phyloP scores from a whole-genome alignment of 1,140 invertebrate genomes.

The Mercenaria mercenaria region DNA sequence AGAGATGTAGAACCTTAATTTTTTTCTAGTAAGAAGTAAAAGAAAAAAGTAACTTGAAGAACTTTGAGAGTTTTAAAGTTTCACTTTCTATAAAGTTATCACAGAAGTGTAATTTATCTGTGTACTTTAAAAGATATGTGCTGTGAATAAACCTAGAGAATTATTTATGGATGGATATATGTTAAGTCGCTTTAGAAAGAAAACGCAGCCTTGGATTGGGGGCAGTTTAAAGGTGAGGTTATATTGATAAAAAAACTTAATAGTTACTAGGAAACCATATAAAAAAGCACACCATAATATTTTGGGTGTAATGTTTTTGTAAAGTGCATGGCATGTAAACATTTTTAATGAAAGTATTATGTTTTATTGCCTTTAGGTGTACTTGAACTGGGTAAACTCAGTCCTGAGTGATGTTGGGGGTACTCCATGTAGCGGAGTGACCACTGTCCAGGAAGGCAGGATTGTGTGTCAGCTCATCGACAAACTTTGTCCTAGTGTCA shows the following conservation, averaged over 20 bases:
- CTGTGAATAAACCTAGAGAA: background rate
- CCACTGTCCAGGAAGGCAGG: conserved; percentile 75
- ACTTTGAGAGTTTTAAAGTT: too few species aligned
- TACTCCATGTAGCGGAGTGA: conserved; percentile 52
- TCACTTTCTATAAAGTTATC: background rate
- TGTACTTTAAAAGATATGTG: background rate
- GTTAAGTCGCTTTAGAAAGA: background rate
- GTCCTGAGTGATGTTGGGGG: conserved; percentile 73
- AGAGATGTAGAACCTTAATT: too few species aligned
- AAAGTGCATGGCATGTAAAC: too few species aligned
- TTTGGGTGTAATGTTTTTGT: too few species aligned
- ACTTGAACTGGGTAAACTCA: conserved; percentile 81
- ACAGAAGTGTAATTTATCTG: background rate
- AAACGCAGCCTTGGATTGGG: conserved; percentile 22
- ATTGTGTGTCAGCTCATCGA: conserved; percentile 80
- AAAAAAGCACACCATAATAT: too few species aligned
- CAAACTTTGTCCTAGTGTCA: conserved; percentile 70
- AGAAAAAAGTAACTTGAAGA: too few species aligned
- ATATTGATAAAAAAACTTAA: too few species aligned
- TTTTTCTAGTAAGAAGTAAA: too few species aligned
- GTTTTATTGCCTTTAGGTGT: too few species aligned
- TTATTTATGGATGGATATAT: conserved; percentile 27
- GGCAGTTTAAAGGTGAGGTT: conserved; percentile 28
- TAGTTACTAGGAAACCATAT: too few species aligned
- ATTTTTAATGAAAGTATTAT: too few species aligned